Base-by-base conservation (phyloP, 2,797 vertebrate genomes). In the Hippocampus kuda region DNA sequence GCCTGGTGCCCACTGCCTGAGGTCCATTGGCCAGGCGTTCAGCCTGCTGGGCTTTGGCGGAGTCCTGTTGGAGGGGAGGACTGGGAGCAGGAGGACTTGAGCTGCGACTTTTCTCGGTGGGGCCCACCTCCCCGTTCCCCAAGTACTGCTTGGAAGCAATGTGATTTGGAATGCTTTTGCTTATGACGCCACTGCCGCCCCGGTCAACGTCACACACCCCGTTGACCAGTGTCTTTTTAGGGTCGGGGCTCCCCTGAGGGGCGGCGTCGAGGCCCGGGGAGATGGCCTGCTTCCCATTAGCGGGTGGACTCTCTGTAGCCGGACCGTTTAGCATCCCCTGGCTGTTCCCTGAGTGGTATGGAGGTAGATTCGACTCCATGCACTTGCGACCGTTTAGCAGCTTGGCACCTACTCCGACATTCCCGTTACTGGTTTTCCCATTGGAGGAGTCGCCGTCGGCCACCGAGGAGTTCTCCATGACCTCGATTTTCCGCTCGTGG, bases 141-240 rank as follows among this genome's bases (percentile, higher is more conserved):
- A 98, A 88, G 89, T 94, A 84, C 83, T 86, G 95, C 92, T 95
- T 99, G 94, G 94, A 98, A 98, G 95, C 94, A 90, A 98, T 94
- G 91, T 98, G 97, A 98, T 99, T 99, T 94, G 96, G 95, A 99
- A 99, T 98, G 96, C 93, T 99, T 97, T 92, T 99, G 93, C 92
- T 95, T 83, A 94, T 92, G 86, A 92, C 91, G 83, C 92, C 91
- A 51, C 73, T 11, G 10, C 95, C 94, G 65, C 82, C 92, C 89
- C 94, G 93, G 77, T 98, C 96, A 91, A 95, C 94, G 94, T 98
- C 97, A 92, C 95, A 99, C 83, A 98, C 94, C 80, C 97, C 97
- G 68, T 99, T 99, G 80, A 99, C 91, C 60, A 99, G 90, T 80
- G 93, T 91, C 90, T 93, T 96, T 92, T 92, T 97, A 86, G 93